Evolutionary conservation across 2,797 vertebrate species (phyloP), one percentile per base, ranked within the genome.

Genomic region (Melanotaenia trifasciata): DNA sequence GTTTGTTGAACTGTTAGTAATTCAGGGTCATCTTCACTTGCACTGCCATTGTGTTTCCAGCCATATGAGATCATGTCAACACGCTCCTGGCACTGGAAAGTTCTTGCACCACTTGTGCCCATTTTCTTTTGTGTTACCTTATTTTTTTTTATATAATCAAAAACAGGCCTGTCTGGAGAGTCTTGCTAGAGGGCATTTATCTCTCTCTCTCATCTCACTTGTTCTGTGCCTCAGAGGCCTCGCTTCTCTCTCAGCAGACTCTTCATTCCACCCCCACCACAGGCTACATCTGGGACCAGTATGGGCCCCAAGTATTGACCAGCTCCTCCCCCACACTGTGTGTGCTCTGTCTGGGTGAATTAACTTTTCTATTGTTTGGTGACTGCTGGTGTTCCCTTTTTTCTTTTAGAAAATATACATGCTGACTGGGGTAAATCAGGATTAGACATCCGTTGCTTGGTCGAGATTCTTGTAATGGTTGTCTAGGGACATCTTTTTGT

Each of bases 361-460:
- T 90, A 79, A 89, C 83, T 84, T 89, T 76, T 84, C 80, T 72
- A 79, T 90, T 89, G 85, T 89, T 88, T 40, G 50, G 28, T 57
- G 62, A 68, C 67, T 75, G 68, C 75, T 80, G 79, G 80, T 84
- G 66, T 78, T 88, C 62, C 62, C 43, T 53, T 70, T 53, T 50
- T 77, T 81, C 61, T 72, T 63, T 79, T 51, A 66, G 67, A 86
- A 83, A 89, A 82, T 83, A 65, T 61, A 81, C 82, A 81, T 54
- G 57, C 67, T 79, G 81, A 86, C 82, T 62, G 72, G 60, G 58
- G 76, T 51, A 10, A 78, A 71, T 30, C 54, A 30, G 54, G 54
- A 57, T 30, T 18, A 28, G 28, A 85, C 58, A 58, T 67, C 43
- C 3, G 24, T 63, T 77, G 70, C 64, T 80, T 80, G 80, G 47